Conservation (phyloP, 2,797 vertebrate genomes). For the Okamejei kenojei region DNA sequence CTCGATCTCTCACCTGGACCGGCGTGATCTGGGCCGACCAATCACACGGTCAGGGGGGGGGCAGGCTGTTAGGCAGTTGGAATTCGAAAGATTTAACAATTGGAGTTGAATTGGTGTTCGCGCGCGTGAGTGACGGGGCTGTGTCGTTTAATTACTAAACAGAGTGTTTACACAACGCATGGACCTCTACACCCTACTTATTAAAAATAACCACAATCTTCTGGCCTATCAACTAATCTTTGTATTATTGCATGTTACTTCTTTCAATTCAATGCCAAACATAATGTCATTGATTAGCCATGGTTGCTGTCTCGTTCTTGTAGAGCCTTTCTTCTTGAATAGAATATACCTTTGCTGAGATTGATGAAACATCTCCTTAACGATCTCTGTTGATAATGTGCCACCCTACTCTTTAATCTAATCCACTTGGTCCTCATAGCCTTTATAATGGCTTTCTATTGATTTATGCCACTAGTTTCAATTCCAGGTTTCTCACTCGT, state of each 20-base stretch:
- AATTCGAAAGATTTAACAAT: too few relatives aligned
- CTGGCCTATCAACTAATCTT: neutral
- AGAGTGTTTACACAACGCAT: too few relatives aligned
- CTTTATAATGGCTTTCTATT: neutral
- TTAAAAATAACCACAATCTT: neutral
- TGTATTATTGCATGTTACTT: neutral
- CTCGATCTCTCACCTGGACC: too few relatives aligned
- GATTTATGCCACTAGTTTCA: neutral
- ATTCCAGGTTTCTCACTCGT: neutral
- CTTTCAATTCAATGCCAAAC: neutral
- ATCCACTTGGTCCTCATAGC: neutral
- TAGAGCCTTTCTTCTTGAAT: neutral
- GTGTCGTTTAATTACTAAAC: too few relatives aligned
- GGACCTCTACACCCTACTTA: too few relatives aligned
- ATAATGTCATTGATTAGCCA: neutral
- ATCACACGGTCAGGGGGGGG: too few relatives aligned
- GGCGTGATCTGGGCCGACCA: too few relatives aligned
- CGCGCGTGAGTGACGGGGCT: too few relatives aligned
- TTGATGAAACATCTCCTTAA: neutral
- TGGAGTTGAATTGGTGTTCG: too few relatives aligned
- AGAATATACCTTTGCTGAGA: neutral
- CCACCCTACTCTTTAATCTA: neutral
- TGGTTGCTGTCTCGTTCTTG: neutral
- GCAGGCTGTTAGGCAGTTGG: too few relatives aligned
- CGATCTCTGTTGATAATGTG: neutral